Evolutionary conservation across 2,888 invertebrate species (phyloP), one percentile per base, ranked within the genome.

Genomic region (Acrobasis suavella): DNA sequence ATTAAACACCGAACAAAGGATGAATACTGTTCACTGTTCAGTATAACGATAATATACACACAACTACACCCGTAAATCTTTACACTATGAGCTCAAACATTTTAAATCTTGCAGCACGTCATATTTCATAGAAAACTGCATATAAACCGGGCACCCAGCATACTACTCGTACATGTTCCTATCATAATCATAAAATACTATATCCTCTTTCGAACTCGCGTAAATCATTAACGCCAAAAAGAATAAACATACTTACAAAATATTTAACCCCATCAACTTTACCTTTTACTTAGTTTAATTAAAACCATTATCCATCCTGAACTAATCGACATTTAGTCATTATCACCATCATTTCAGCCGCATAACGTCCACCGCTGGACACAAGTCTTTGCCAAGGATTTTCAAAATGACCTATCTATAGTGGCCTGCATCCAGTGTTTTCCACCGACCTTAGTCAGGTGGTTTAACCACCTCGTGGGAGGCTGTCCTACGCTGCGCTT

Each of bases 131-230:
- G 51, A 58, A 60, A 61, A 58, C 52, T 56, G 42, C 56, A 56
- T 62, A 50, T 50, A 50, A 59, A 59, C 58, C 50, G 32, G 17
- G 32, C 37, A 37, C 5, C 9, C 15, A 9, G n/a, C 15, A 37
- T 51, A 39, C 15, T 37, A 50, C n/a, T n/a, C n/a, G n/a, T n/a
- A n/a, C n/a, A 59, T 60, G 17, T 39, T 60, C 38, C 15, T 50
- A 60, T 59, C 59, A 59, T 59, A 59, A 50, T 39, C 50, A n/a
- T 60, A 60, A 60, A 60, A 60, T 60, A 60, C 51, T 51, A 60
- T 60, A 50, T 12, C 15, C 38, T 60, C 38, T 60, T 60, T 60
- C 50, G 14, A 51, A 51, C 50, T 39, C 37, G 37, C 16, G 39
- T 60, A 39, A 60, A 54, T 37, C 54, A 38, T 54, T 46, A n/a